phyloP scores from a whole-genome alignment of 2,888 invertebrate genomes.

The Stenodera caucasica region DNA sequence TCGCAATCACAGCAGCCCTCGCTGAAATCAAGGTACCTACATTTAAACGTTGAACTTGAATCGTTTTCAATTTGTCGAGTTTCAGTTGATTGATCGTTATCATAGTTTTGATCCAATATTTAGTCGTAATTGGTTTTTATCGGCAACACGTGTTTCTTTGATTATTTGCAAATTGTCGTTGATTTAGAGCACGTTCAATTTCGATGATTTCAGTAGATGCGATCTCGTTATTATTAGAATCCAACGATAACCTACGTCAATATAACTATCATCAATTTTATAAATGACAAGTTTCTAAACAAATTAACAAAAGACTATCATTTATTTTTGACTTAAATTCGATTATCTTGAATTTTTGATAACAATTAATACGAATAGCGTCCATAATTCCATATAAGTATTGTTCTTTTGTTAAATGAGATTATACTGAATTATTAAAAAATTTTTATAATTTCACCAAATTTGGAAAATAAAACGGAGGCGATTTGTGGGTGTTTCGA shows the following conservation, averaged over 20 bases:
- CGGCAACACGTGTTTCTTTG: neutral
- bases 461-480: too few species aligned
- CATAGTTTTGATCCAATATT: neutral
- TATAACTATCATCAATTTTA: slow-evolving; percentile 15
- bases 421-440: neutral
- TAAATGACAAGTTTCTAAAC: slow-evolving; percentile 20
- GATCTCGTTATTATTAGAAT: slow-evolving; percentile 13
- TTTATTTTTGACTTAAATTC: neutral
- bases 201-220: slow-evolving; percentile 18
- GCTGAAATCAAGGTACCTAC: slow-evolving; percentile 53
- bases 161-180: too few species aligned
- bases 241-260: slow-evolving; percentile 32
- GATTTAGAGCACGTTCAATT: slow-evolving; percentile 5
- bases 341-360: slow-evolving; percentile 1
- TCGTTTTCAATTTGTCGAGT: neutral
- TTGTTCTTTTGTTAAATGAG: slow-evolving; percentile 14
- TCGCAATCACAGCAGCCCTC: slow-evolving; percentile 52
- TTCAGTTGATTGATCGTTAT: neutral
- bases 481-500: slow-evolving; percentile 18
- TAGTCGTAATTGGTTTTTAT: neutral
- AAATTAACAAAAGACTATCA: neutral
- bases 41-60: neutral
- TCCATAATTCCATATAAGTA: slow-evolving; percentile 18
- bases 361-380: neutral
- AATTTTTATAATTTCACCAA: too few species aligned